Percentiles rank a stretch among this genome's conserved stretches.
phyloP scores from a whole-genome alignment of 1,140 invertebrate species.

The Scaptomyza hsui region DNA sequence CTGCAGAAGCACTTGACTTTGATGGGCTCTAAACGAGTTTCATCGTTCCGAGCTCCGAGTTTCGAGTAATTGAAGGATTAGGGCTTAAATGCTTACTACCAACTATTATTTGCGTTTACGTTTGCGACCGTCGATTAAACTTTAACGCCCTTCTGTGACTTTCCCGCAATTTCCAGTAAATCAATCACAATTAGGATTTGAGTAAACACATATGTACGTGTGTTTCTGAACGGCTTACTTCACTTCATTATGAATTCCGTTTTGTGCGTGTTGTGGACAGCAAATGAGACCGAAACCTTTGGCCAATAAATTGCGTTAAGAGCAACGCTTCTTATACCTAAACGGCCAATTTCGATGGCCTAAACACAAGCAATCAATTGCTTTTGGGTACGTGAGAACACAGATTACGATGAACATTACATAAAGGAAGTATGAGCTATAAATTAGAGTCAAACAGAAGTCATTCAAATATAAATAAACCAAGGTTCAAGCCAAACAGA shows the following conservation, averaged over 20 bases:
- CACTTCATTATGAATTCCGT: conserved; percentile 28
- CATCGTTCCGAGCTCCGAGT: neutral
- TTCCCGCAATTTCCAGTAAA: conserved; percentile 1
- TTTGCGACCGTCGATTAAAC: neutral
- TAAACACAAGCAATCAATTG: no score
- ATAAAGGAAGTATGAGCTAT: no score
- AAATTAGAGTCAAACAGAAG: no score
- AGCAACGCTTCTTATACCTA: neutral
- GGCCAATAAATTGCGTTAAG: conserved; percentile 27
- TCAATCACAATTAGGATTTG: conserved; percentile 46
- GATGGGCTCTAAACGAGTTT: conserved; percentile 17
- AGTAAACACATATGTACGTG: conserved; percentile 5
- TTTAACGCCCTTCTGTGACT: neutral
- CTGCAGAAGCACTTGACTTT: conserved; percentile 28
- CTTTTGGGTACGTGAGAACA: neutral
- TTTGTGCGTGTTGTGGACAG: neutral
- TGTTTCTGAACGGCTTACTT: conserved; percentile 4
- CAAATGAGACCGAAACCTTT: conserved; percentile 22
- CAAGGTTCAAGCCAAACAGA: no score
- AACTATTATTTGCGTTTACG: neutral
- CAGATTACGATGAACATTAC: no score
- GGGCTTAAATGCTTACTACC: conserved; percentile 18
- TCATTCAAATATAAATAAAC: no score
- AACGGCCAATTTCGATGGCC: neutral
- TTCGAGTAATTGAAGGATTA: conserved; percentile 32